These are phyloP conservation scores for Agrochola lychnidis DNA, from an alignment of 2,888 invertebrate species.

Conservation along the genomic window DNA sequence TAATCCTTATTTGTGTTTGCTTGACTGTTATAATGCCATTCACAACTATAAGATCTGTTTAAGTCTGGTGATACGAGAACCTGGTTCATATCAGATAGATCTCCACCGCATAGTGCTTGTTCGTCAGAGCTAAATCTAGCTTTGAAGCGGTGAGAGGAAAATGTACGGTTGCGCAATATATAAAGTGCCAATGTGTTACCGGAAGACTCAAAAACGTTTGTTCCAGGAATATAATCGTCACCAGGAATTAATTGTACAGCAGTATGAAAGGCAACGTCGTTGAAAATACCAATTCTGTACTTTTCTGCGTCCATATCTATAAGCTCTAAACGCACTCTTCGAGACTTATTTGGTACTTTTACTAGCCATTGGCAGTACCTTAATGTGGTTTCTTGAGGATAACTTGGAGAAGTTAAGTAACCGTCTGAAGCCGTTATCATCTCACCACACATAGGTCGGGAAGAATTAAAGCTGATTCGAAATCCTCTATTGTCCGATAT, in stretches of 20 bases:
- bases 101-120: slow-evolving; percentile 84
- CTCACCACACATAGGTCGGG: slow-evolving; percentile 92
- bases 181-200: slow-evolving; percentile 92
- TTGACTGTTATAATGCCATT: slow-evolving; percentile 78
- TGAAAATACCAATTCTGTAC: slow-evolving; percentile 85
- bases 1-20: slow-evolving; percentile 25
- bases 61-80: slow-evolving; percentile 76
- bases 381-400: slow-evolving; percentile 88
- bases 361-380: slow-evolving; percentile 83
- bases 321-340: slow-evolving; percentile 87
- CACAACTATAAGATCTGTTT: slow-evolving; percentile 77
- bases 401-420: slow-evolving; percentile 93
- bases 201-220: slow-evolving; percentile 90
- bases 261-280: slow-evolving; percentile 88
- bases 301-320: slow-evolving; percentile 85
- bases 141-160: slow-evolving; percentile 93
- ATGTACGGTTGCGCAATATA: slow-evolving; percentile 88
- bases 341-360: slow-evolving; percentile 79
- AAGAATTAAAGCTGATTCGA: slow-evolving; percentile 91
- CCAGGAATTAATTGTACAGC: slow-evolving; percentile 77
- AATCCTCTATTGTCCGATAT: slow-evolving; percentile 88
- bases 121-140: slow-evolving; percentile 92
- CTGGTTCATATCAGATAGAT: slow-evolving; percentile 74
- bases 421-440: slow-evolving; percentile 92
- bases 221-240: slow-evolving; percentile 63